phyloP scores from a whole-genome alignment of 2,888 invertebrate genomes.

The Epirrita christyi region DNA sequence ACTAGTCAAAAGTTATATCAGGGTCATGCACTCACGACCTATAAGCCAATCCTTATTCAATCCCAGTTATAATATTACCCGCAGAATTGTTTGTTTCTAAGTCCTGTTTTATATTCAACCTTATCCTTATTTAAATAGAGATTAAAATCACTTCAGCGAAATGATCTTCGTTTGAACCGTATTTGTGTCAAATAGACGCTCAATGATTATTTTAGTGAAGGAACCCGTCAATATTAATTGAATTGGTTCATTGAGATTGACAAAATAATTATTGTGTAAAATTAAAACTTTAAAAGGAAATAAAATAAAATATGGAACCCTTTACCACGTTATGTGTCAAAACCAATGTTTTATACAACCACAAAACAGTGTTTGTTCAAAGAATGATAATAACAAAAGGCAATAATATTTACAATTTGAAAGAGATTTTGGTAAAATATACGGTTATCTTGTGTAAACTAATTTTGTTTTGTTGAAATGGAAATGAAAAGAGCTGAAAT shows the following conservation, averaged over 20 bases:
- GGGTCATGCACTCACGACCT: conserved; percentile 54
- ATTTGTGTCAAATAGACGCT: conserved; percentile 25
- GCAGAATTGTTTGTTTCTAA: conserved; percentile 28
- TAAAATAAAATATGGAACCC: not conserved
- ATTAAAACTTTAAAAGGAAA: not conserved
- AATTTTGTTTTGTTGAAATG: conserved; percentile 7
- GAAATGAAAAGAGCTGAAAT: conserved; percentile 10
- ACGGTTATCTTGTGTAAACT: conserved; percentile 8
- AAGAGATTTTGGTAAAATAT: not conserved
- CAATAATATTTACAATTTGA: not conserved
- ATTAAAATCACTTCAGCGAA: conserved; percentile 23
- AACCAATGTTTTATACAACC: too few species aligned
- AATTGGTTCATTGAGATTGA: conserved; percentile 17
- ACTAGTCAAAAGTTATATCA: conserved; percentile 64
- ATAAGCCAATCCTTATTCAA: conserved; percentile 36
- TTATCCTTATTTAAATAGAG: conserved; percentile 28
- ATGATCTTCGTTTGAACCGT: conserved; percentile 15
- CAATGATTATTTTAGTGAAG: conserved; percentile 27
- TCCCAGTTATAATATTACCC: conserved; percentile 30
- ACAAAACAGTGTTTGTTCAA: too few species aligned
- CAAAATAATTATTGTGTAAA: conserved; percentile 1
- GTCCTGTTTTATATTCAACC: conserved; percentile 27
- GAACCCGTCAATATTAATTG: conserved; percentile 31
- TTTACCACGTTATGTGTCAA: not conserved
- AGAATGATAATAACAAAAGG: not conserved